Evolutionary conservation across 1,140 invertebrate genomes (phyloP).

Genomic region (Aphaenogaster rudis): DNA sequence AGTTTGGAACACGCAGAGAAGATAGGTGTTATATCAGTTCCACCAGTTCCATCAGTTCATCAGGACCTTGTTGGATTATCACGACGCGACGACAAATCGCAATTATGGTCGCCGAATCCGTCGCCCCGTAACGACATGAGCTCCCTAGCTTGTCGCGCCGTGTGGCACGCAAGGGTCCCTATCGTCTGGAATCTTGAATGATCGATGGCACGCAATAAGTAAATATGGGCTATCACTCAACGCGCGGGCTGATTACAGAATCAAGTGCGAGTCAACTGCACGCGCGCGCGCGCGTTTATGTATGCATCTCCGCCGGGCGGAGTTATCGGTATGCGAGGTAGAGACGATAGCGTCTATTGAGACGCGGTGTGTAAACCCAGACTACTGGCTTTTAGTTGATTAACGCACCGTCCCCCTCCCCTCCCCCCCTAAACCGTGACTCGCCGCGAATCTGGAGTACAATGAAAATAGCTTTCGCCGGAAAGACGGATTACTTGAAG

Average conservation of each 20-base stretch:
- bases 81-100: slow-evolving; percentile 26
- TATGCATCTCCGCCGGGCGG: slow-evolving; percentile 53
- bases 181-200: slow-evolving; percentile 55
- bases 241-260: slow-evolving; percentile 66
- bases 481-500: slow-evolving; percentile 76
- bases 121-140: not conserved
- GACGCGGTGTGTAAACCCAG: slow-evolving; percentile 80
- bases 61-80: not conserved
- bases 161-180: not conserved
- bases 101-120: slow-evolving; percentile 7
- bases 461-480: slow-evolving; percentile 78
- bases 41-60: too few species aligned
- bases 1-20: not conserved
- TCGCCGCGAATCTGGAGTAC: slow-evolving; percentile 73
- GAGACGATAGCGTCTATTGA: slow-evolving; percentile 76
- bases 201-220: slow-evolving; percentile 63
- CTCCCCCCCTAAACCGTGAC: slow-evolving; percentile 57
- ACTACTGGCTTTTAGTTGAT: slow-evolving; percentile 83
- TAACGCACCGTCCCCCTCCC: slow-evolving; percentile 72
- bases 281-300: slow-evolving; percentile 41
- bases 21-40: not conserved
- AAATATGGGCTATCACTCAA: slow-evolving; percentile 65
- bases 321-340: slow-evolving; percentile 70
- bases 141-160: slow-evolving; percentile 27
- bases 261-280: slow-evolving; percentile 28